Percentiles rank a stretch among this genome's conserved stretches.
phyloP scores from a whole-genome alignment of 2,797 vertebrate species.

The Acanthiza pusilla region DNA sequence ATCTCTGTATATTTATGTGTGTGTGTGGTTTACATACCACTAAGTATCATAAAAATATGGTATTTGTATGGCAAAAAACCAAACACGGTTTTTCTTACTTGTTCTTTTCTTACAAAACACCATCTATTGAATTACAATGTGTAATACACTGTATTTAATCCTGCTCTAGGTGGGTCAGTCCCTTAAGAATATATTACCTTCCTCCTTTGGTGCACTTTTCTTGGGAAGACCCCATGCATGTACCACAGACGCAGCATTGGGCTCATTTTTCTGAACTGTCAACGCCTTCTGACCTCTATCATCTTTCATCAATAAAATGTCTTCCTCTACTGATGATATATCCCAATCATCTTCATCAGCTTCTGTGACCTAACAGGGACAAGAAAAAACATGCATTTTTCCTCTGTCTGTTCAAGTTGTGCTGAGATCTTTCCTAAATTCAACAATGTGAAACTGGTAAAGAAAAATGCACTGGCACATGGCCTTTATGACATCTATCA shows the following conservation, averaged over 20 bases:
- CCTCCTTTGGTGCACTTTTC: slow-evolving; percentile 68
- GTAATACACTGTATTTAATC: neutral
- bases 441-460: neutral
- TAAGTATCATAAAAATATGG: neutral
- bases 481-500: neutral
- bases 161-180: neutral
- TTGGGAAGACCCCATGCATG: slow-evolving; percentile 80
- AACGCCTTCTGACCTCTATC: slow-evolving; percentile 47
- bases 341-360: slow-evolving; percentile 82
- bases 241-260: slow-evolving; percentile 73
- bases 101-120: neutral
- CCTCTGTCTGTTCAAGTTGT: neutral
- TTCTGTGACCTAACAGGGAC: slow-evolving; percentile 74
- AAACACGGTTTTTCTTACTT: neutral
- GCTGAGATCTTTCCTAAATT: neutral
- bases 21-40: neutral
- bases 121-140: neutral
- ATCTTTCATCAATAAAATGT: slow-evolving; percentile 60
- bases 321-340: slow-evolving; percentile 85
- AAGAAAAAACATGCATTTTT: neutral
- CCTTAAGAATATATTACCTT: slow-evolving; percentile 35
- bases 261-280: slow-evolving; percentile 69
- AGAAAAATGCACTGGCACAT: neutral
- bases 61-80: neutral
- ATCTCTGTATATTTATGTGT: neutral